Percentiles rank a stretch among this genome's conserved stretches.
Evolutionary conservation across 2,113 vertebrate genomes (phyloP).

Genomic region (Elanoides forficatus): DNA sequence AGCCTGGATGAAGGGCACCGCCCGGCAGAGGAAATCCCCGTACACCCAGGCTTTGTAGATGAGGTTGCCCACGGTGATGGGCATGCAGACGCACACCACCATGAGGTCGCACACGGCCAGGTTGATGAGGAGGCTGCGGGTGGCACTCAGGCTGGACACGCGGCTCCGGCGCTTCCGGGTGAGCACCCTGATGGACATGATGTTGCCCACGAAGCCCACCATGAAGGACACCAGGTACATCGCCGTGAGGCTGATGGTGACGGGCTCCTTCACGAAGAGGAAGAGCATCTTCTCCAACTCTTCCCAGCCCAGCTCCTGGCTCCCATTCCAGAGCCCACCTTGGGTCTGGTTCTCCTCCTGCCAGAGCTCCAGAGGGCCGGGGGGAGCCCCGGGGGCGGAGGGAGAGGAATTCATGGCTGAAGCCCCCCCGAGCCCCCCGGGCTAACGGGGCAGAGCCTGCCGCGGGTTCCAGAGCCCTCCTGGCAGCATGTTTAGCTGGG

Average conservation of each 20-base stretch:
- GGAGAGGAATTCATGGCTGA: slow-evolving; percentile 66
- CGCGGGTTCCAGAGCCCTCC: not conserved
- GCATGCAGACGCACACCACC: slow-evolving; percentile 92
- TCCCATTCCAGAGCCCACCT: slow-evolving; percentile 24
- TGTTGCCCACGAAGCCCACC: slow-evolving; percentile 85
- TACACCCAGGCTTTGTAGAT: slow-evolving; percentile 92
- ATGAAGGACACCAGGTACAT: slow-evolving; percentile 87
- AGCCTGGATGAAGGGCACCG: slow-evolving; percentile 88
- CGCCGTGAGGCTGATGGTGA: slow-evolving; percentile 80
- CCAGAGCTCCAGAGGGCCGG: slow-evolving; percentile 25
- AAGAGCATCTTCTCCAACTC: slow-evolving; percentile 83
- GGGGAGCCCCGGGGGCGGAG: not conserved
- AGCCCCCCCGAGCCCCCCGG: not conserved
- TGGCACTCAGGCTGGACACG: slow-evolving; percentile 82
- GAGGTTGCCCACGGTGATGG: slow-evolving; percentile 85
- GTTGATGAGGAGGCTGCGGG: slow-evolving; percentile 86
- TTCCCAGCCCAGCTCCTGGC: slow-evolving; percentile 59
- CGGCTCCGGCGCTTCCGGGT: slow-evolving; percentile 73
- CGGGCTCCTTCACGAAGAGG: slow-evolving; percentile 82
- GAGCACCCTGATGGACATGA: slow-evolving; percentile 86
- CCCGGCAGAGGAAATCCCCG: slow-evolving; percentile 86
- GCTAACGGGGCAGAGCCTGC: not conserved
- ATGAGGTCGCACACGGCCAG: slow-evolving; percentile 88
- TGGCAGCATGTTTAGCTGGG: not conserved
- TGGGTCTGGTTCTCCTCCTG: slow-evolving; percentile 56